phyloP scores from a whole-genome alignment of 1,140 invertebrate genomes.

The Druon quercuslanigerum region DNA sequence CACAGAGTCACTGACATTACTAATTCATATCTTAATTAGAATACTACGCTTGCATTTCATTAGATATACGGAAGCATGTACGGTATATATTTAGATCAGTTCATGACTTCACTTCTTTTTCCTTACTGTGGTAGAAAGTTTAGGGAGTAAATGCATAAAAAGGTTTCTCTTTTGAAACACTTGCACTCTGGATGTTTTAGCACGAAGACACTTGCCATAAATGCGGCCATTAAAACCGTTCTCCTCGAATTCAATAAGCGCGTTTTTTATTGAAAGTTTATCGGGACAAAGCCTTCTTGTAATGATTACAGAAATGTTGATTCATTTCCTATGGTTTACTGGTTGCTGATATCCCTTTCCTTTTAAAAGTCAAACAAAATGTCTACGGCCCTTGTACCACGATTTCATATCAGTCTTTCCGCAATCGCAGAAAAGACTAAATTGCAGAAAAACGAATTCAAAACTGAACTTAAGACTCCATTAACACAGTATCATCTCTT shows the following conservation, averaged over 20 bases:
- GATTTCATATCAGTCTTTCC: not conserved
- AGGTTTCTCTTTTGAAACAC: not conserved
- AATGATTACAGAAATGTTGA: not conserved
- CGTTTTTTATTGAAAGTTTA: conserved; percentile 1
- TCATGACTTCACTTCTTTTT: not conserved
- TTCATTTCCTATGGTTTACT: not conserved
- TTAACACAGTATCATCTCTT: not conserved
- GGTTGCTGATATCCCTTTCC: not conserved
- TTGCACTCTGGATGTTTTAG: not conserved
- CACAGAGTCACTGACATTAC: conserved; percentile 61
- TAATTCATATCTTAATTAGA: conserved; percentile 65
- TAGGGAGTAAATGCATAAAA: not conserved
- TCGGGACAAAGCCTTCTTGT: not conserved
- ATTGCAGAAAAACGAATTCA: not conserved
- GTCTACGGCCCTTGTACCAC: not conserved
- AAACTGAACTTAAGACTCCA: not conserved
- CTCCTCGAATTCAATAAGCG: not conserved
- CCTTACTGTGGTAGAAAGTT: not conserved
- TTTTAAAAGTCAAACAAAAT: not conserved
- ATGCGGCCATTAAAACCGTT: not conserved
- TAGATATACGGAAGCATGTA: conserved; percentile 67
- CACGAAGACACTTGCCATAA: conserved; percentile 1
- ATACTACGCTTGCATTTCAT: conserved; percentile 67
- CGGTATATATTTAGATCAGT: conserved; percentile 44
- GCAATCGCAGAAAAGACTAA: not conserved